A percentile compares a stretch with the other conserved stretches of the same genome.
Conservation (phyloP, 2,113 vertebrate genomes). For the Serilophus lunatus region DNA sequence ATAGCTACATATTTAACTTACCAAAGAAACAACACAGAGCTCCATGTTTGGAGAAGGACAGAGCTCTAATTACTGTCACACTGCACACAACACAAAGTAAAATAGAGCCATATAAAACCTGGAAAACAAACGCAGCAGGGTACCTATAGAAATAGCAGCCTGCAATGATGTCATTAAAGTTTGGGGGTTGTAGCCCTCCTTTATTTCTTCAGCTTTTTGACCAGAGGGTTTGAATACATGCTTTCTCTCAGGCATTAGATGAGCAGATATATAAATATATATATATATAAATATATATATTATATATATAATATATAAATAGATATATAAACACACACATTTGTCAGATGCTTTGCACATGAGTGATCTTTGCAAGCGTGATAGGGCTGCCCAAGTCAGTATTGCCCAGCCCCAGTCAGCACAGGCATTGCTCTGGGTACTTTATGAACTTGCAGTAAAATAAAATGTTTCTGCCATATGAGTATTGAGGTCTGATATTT, state of each 20-base stretch:
- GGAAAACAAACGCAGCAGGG: neutral
- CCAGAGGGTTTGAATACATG: neutral
- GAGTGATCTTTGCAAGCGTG: neutral
- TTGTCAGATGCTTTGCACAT: neutral
- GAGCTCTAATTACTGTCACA: neutral
- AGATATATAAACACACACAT: too few species aligned
- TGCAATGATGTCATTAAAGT: neutral
- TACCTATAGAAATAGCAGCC: neutral
- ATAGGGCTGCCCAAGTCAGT: neutral
- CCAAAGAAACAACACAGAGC: neutral
- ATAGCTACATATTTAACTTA: neutral
- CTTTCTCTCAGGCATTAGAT: neutral
- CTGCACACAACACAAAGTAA: neutral
- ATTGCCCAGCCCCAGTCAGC: neutral
- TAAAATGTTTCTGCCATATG: neutral
- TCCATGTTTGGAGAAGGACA: neutral
- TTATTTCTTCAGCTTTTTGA: neutral
- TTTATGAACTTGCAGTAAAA: neutral
- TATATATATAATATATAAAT: too few species aligned
- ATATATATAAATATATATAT: too few species aligned
- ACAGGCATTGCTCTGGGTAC: neutral
- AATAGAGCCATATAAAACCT: neutral
- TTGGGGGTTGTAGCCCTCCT: neutral
- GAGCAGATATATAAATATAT: neutral
- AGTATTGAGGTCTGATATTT: neutral